phyloP scores from a whole-genome alignment of 2,113 vertebrate species.

The Crotalus helleri region DNA sequence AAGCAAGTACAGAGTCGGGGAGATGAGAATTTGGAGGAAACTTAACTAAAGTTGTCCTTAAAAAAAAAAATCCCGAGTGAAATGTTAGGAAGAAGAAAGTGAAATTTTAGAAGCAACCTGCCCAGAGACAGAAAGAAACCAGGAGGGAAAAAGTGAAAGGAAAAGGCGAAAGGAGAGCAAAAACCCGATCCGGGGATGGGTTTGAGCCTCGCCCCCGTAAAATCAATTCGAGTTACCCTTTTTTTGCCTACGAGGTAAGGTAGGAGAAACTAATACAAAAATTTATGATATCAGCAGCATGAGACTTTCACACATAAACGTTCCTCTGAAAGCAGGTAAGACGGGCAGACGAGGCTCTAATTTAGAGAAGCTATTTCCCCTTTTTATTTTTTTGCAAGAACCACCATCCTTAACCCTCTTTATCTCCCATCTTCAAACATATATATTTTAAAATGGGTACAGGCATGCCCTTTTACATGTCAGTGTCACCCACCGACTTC shows the following conservation, averaged over 20 bases:
- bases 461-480: not conserved
- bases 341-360: not conserved
- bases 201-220: not conserved
- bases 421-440: not conserved
- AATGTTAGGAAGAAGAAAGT: too few relatives aligned
- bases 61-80: not conserved
- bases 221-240: not conserved
- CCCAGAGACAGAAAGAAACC: not conserved
- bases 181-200: not conserved
- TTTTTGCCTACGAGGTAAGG: not conserved
- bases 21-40: not conserved
- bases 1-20: not conserved
- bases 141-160: conserved; percentile 33
- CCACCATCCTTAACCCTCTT: not conserved
- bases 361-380: not conserved
- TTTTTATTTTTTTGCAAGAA: not conserved
- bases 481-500: not conserved
- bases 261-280: not conserved
- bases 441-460: not conserved
- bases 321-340: not conserved
- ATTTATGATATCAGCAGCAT: not conserved
- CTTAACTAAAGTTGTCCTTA: not conserved
- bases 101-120: not conserved
- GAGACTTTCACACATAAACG: not conserved
- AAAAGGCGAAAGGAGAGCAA: conserved; percentile 50